Base-by-base conservation (phyloP, 2,797 vertebrate genomes). In the Cirrhinus mrigala region DNA sequence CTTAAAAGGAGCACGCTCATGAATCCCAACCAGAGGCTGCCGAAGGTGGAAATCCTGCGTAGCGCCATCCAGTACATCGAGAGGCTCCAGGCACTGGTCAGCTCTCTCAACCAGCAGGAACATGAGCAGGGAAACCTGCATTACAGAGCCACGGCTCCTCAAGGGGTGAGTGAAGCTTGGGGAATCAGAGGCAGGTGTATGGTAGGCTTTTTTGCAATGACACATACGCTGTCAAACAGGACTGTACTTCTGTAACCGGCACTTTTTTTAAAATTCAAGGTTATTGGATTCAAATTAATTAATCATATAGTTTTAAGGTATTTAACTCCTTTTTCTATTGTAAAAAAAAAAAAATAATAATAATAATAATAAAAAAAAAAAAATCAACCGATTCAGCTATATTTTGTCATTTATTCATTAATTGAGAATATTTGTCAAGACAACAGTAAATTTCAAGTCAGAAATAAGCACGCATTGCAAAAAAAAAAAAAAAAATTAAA, bases 31-130 rank as follows among this genome's bases (percentile, higher is more conserved):
- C 98, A 99, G 94, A 94, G 98, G 89, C 96, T 99, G 95, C 98
- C 98, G 91, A 99, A 99, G 91, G 98, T 99, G 94, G 98, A 99
- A 94, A 99, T 99, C 93, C 94, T 99, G 92, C 96, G 98, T 89
- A 98, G 97, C 0, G 98, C 98, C 93, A 99, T 99, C 92, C 98
- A 99, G 94, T 99, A 99, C 91, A 99, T 99, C 7, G 98, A 99
- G 92, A 95, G 98, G 79, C 96, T 99, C 69, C 98, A 99, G 95
- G 96, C 97, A n/a, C 93, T 99, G 90, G 97, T 99, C 92, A 96
- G 97, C 90, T 97, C 97, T 50, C 97, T 99, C 90, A 98, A 98
- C 95, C 98, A 99, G 94, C 97, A 98, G 93, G 98, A 99, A 90
- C 94, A 94, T 0, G 97, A 97, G 86, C 96, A 97, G 64, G 81